A percentile compares a stretch with the other conserved stretches of the same genome.
phyloP scores from a whole-genome alignment of 2,797 vertebrate species.

The Bovichtus diacanthus region DNA sequence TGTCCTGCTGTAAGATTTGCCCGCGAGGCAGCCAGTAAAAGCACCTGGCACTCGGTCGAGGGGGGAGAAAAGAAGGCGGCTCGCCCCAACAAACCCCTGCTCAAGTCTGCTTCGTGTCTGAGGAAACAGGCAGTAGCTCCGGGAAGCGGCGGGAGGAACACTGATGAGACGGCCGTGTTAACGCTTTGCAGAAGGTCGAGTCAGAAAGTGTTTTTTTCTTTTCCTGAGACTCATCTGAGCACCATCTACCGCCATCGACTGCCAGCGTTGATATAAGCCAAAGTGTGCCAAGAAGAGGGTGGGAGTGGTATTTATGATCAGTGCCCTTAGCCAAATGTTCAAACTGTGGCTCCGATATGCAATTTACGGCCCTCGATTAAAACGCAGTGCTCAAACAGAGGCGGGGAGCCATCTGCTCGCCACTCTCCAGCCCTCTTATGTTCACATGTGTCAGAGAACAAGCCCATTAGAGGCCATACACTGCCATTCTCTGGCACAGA shows the following conservation, averaged over 20 bases:
- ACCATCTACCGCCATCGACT: not conserved
- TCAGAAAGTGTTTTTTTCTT: not conserved
- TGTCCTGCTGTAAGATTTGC: conserved; percentile 58
- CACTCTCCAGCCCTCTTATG: conserved; percentile 46
- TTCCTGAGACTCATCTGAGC: not conserved
- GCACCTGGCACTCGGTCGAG: conserved; percentile 20
- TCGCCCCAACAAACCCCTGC: not conserved
- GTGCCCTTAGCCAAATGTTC: conserved; percentile 42
- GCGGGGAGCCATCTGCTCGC: conserved; percentile 62
- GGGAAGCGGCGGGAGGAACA: conserved; percentile 3
- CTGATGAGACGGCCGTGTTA: not conserved
- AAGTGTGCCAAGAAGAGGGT: not conserved
- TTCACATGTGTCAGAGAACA: conserved; percentile 55
- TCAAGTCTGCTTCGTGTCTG: conserved; percentile 20
- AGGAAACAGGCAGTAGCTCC: conserved; percentile 35
- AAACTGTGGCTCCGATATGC: conserved; percentile 42
- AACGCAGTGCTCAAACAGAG: conserved; percentile 44
- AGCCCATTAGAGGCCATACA: conserved; percentile 43
- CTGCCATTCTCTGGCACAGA: conserved; percentile 26
- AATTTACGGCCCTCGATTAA: conserved; percentile 52
- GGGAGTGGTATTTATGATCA: conserved; percentile 30
- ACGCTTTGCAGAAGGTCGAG: conserved; percentile 34
- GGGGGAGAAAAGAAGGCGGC: not conserved
- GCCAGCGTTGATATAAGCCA: not conserved
- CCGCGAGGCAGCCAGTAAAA: conserved; percentile 58